Evolutionary conservation across 2,888 invertebrate species (phyloP), one percentile per base, ranked within the genome.

Genomic region (Phengaris alcon): DNA sequence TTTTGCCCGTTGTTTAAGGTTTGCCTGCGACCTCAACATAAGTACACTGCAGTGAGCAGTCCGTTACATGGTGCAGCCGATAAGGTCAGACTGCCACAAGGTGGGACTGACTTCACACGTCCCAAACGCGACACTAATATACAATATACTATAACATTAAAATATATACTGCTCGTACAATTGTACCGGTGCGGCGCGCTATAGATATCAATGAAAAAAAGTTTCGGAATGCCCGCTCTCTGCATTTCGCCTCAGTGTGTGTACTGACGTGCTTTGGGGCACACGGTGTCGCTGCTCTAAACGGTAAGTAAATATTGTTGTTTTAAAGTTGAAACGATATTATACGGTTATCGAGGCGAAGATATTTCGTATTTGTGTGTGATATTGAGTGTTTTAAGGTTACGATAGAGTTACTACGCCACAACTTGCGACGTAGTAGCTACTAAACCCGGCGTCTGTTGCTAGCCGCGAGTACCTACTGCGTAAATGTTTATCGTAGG

Each of bases 351-450:
- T 64, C 64, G 64, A 35, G 64, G 64, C 13, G 2, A 6, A 44
- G 35, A 64, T 64, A 44, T 64, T 15, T 64, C 59, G 64, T 10
- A 13, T 12, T 64, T 35, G 35, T 6, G 6, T 64, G 6, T 64
- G 12, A 64, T 64, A 64, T 35, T 35, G 35, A 52, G 52, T 12
- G 79, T 87, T 88, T 86, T 84, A 48, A 89, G 87, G 87, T 89
- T 89, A 88, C 80, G 77, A 79, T 81, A 86, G 88, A 86, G 87
- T 88, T 88, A 90, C 86, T 92, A 88, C 92, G 91, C 83, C 89
- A 89, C 83, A 87, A 79, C 4, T 79, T 80, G 85, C 90, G 91
- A 88, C 91, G 92, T 90, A 92, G 88, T 91, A 35, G 35, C 35
- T 3, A 35, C 35, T 87, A 80, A 80, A 80, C 85, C 84, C 88